Evolutionary conservation across 2,113 vertebrate genomes (phyloP), one percentile per base, ranked within the genome.

Genomic region (Sitta europaea): DNA sequence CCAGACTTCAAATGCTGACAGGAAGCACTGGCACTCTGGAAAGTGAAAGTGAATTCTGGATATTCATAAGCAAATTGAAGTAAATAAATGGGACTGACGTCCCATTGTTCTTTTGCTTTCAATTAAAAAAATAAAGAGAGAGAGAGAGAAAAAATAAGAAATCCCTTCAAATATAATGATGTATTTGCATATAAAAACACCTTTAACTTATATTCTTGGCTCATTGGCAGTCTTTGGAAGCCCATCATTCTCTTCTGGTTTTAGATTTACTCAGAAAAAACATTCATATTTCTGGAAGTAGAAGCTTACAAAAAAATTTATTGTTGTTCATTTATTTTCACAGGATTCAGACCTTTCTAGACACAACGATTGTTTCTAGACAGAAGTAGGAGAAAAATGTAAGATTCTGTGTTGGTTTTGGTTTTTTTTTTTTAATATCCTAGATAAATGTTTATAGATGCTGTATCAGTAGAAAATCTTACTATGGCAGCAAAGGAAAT

Each of bases 281-380:
- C 6, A 48, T 36, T 68, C 86, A 82, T 88, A 89, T 91, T 96
- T 91, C 93, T 92, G 88, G 24, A 88, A 91, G 66, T 62, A 88
- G 76, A 86, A 95, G 63, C 92, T 97, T 55, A 80, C 95, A 86
- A 82, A 91, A 93, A 87, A 95, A 87, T 71, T 57, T 61, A 51
- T 82, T 96, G 50, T 72, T 92, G 45, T 93, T 97, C 68, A 92
- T 97, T 97, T 95, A 62, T 88, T 96, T 97, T 96, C 80, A 68
- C 51, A 62, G 67, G 54, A 92, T 50, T 6, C 53, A 87, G 86
- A 82, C 70, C 86, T 97, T 96, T 88, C 83, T 58, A 54, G 77
- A 78, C 45, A 72, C 53, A 8, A 90, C 81, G 96, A 72, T 66
- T 76, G 62, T 81, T 95, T 92, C 61, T 55, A 35, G 42, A 94